Percentiles rank a stretch among this genome's conserved stretches.
Conservation (phyloP, 2,797 vertebrate genomes). For the Austrolebias charrua region DNA sequence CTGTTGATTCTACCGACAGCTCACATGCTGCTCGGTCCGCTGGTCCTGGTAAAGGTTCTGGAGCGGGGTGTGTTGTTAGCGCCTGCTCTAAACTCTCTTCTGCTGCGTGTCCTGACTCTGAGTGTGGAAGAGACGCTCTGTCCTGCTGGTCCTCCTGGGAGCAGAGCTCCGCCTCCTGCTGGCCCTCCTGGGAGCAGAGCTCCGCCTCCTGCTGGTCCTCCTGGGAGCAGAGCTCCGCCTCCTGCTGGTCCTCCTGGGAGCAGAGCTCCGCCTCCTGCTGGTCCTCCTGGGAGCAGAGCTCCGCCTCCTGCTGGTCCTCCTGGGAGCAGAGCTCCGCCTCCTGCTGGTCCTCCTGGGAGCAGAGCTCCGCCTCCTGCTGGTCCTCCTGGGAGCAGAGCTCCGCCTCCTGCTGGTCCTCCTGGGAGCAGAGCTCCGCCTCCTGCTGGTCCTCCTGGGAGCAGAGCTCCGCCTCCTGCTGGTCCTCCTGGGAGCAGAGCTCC, state of each 20-base stretch:
- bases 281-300: conserved; percentile 31
- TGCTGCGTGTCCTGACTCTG: conserved; percentile 12
- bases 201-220: conserved; percentile 50
- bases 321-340: conserved; percentile 23
- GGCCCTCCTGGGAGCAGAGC: conserved; percentile 31
- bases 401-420: conserved; percentile 48
- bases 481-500: conserved; percentile 30
- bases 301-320: conserved; percentile 49
- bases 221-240: conserved; percentile 20
- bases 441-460: conserved; percentile 40
- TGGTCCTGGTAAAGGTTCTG: conserved; percentile 32
- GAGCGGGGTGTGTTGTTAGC: conserved; percentile 4
- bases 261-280: conserved; percentile 38
- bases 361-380: conserved; percentile 39
- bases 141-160: too few relatives aligned
- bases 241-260: conserved; percentile 43
- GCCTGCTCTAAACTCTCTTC: conserved; percentile 8
- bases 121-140: not conserved
- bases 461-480: conserved; percentile 42
- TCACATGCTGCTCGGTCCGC: conserved; percentile 22
- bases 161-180: conserved; percentile 37
- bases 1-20: not conserved
- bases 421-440: conserved; percentile 22
- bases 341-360: conserved; percentile 41
- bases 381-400: conserved; percentile 34